phyloP scores from a whole-genome alignment of 2,888 invertebrate species.

The Meiosimyza decipiens region DNA sequence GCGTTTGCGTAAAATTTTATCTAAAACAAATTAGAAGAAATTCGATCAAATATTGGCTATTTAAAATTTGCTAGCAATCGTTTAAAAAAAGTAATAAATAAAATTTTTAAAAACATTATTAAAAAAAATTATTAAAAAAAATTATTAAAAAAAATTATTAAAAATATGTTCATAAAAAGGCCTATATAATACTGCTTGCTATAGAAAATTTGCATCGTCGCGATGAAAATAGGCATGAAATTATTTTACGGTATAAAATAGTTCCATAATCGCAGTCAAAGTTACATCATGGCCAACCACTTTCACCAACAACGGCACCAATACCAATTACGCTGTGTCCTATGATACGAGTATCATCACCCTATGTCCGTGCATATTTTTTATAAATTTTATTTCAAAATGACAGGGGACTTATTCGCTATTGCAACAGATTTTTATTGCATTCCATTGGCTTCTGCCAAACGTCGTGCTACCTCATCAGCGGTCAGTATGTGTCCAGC shows the following conservation, averaged over 20 bases:
- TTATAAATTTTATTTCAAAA: no score
- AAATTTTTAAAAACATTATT: not conserved
- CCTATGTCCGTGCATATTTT: no score
- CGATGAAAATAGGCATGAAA: not conserved
- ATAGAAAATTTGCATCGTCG: no score
- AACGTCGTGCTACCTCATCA: conserved; percentile 65
- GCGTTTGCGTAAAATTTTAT: conserved; percentile 67
- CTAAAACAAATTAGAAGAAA: conserved; percentile 65
- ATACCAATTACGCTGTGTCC: no score
- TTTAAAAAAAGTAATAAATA: conserved; percentile 20
- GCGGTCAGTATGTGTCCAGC: conserved; percentile 73
- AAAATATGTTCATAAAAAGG: no score
- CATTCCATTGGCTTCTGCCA: conserved; percentile 61
- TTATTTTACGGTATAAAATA: not conserved
- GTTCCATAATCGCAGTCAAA: not conserved
- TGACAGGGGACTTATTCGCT: not conserved
- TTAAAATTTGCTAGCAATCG: conserved; percentile 1
- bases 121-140: no score
- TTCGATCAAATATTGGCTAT: not conserved
- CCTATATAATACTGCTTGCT: no score
- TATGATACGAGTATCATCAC: no score
- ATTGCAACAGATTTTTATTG: conserved; percentile 40
- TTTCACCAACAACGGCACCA: no score
- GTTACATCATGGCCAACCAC: no score
- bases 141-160: no score